These are phyloP conservation scores for Mus minutoides DNA, from an alignment of 2,797 vertebrate species.

Conservation along the genomic window DNA sequence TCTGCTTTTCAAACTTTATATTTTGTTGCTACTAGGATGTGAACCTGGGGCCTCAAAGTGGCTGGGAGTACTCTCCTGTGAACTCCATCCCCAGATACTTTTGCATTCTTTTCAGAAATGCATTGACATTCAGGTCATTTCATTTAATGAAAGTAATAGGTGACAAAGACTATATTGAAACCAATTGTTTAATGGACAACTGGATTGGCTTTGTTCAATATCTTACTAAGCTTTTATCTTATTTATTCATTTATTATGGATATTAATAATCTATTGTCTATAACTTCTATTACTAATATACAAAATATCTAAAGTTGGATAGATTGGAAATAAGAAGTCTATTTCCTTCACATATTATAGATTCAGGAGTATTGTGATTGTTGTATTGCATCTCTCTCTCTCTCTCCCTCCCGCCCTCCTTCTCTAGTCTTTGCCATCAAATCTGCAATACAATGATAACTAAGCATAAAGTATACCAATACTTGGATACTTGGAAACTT, in stretches of 20 bases:
- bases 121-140: neutral
- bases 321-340: neutral
- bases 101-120: neutral
- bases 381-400: neutral
- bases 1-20: neutral
- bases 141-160: neutral
- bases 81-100: neutral
- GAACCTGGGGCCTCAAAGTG: neutral
- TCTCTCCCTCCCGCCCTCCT: neutral
- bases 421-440: neutral
- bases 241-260: neutral
- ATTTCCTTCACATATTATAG: neutral
- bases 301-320: neutral
- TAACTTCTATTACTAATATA: neutral
- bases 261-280: neutral
- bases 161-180: neutral
- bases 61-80: fast-evolving
- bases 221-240: neutral
- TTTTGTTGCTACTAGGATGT: neutral
- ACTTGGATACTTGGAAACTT: too few species aligned
- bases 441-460: too few species aligned
- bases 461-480: neutral
- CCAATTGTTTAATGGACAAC: neutral
- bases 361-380: neutral
- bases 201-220: neutral